A percentile compares a stretch with the other conserved stretches of the same genome.
phyloP scores from a whole-genome alignment of 2,888 invertebrate genomes.

The Orchesellides sinensis region DNA sequence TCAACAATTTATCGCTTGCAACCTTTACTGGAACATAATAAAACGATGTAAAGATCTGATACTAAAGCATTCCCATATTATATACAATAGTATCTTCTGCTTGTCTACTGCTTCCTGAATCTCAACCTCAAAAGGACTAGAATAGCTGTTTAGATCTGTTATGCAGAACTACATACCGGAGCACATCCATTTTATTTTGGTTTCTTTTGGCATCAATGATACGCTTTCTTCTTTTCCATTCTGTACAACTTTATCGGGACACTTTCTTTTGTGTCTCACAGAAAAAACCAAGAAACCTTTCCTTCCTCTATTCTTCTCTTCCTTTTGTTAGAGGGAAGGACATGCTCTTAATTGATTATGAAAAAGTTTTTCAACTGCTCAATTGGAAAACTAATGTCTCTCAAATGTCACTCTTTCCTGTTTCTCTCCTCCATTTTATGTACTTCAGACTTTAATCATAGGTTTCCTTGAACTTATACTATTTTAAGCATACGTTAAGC shows the following conservation, averaged over 20 bases:
- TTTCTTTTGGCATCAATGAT: constrained; percentile 51
- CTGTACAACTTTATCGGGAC: constrained; percentile 61
- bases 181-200: constrained; percentile 46
- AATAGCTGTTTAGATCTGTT: too few relatives aligned
- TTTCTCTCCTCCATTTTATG: too few relatives aligned
- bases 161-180: constrained; percentile 29
- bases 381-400: constrained; percentile 62
- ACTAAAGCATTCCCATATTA: too few relatives aligned
- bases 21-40: too few relatives aligned
- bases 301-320: constrained; percentile 28
- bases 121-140: not conserved
- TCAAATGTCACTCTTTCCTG: constrained; percentile 48
- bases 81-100: too few relatives aligned
- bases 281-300: constrained; percentile 24
- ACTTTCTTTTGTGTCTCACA: constrained; percentile 37
- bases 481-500: too few relatives aligned
- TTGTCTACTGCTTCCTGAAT: not conserved
- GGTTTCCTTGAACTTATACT: too few relatives aligned
- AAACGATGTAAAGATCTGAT: too few relatives aligned
- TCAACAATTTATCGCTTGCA: too few relatives aligned
- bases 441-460: too few relatives aligned
- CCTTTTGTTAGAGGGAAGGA: constrained; percentile 54
- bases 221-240: constrained; percentile 31
- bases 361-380: constrained; percentile 63
- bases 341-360: constrained; percentile 65